Base-by-base conservation (phyloP, 2,888 invertebrate genomes). In the Cantharis flavilabris region DNA sequence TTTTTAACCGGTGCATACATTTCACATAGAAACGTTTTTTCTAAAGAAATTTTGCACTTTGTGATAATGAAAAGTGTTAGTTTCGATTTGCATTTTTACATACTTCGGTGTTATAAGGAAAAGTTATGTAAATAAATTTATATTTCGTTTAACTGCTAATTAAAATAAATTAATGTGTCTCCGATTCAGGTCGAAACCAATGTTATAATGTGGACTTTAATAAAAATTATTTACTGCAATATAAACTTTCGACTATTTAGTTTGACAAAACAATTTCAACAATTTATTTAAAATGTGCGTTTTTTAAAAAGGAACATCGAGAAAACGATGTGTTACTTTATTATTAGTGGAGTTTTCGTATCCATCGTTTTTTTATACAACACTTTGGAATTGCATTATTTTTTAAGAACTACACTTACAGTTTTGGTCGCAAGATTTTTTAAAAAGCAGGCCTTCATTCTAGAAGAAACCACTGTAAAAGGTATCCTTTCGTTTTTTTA, bases 341-440 rank as follows among this genome's bases (percentile, higher is more conserved):
- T 84, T 88, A 86, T 89, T 3, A 89, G 89, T 9, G 89, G 88
- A 30, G 77, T 89, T 83, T 88, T 89, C 28, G 88, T 89, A 0
- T 88, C 90, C 75, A 83, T 88, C 80, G 84, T 93, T 76, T 82
- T 92, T 30, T 85, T 93, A 9, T 92, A 94, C 84, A 88, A 91
- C 71, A 86, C 92, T 75, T 90, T 93, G 83, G 95, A 96, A 87
- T 88, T 95, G 65, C 93, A 94, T 87, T 95, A 96, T 87, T 92
- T 95, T 85, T 85, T 93, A 80, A 90, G 95, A 83, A 92, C 94
- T 86, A 89, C 92, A 82, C 88, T 94, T 82, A 93, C 93, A 81
- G 91, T 94, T 69, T 83, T 94, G 80, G 89, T 91, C 80, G 93
- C 94, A 28, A 90, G 92, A 79, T 90, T 93, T 78, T 91, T 91